Evolutionary conservation across 1,140 invertebrate species (phyloP).

Genomic region (Psix sp.): DNA sequence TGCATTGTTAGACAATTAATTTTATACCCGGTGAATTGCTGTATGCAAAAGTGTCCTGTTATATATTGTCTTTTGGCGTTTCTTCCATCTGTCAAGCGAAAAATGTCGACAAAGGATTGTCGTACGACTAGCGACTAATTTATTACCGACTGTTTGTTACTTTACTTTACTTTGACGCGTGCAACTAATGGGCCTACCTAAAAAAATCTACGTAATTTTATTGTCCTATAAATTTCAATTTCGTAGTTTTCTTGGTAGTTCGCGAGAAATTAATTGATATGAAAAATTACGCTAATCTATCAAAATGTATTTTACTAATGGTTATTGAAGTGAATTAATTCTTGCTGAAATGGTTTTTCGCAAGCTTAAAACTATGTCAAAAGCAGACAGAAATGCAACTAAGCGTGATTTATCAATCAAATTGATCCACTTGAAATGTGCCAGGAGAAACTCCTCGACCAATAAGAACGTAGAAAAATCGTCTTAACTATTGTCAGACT

Average conservation of each 20-base stretch:
- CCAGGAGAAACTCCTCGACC: slow-evolving; percentile 11
- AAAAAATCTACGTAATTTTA: neutral
- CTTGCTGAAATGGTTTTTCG: no score
- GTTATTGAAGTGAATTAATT: no score
- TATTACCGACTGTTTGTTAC: slow-evolving; percentile 23
- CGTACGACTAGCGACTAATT: slow-evolving; percentile 15
- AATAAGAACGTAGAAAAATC: slow-evolving; percentile 37
- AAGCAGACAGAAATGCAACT: slow-evolving; percentile 9
- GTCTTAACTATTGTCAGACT: slow-evolving; percentile 25
- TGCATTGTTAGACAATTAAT: slow-evolving; percentile 37
- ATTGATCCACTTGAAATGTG: slow-evolving; percentile 15
- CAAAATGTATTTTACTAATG: no score
- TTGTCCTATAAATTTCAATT: neutral
- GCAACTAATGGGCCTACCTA: slow-evolving; percentile 8
- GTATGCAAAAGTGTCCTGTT: slow-evolving; percentile 21
- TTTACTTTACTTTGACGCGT: slow-evolving; percentile 12
- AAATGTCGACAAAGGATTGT: slow-evolving; percentile 27
- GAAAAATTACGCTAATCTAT: no score
- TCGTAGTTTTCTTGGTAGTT: no score
- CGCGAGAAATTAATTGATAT: no score
- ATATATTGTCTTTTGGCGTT: slow-evolving; percentile 38
- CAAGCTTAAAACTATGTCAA: no score
- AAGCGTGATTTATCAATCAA: slow-evolving; percentile 29
- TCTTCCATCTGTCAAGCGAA: slow-evolving; percentile 25
- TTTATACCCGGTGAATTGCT: slow-evolving; percentile 28